Evolutionary conservation across 1,140 invertebrate species (phyloP), one percentile per base, ranked within the genome.

Genomic region (Drosophila funebris): DNA sequence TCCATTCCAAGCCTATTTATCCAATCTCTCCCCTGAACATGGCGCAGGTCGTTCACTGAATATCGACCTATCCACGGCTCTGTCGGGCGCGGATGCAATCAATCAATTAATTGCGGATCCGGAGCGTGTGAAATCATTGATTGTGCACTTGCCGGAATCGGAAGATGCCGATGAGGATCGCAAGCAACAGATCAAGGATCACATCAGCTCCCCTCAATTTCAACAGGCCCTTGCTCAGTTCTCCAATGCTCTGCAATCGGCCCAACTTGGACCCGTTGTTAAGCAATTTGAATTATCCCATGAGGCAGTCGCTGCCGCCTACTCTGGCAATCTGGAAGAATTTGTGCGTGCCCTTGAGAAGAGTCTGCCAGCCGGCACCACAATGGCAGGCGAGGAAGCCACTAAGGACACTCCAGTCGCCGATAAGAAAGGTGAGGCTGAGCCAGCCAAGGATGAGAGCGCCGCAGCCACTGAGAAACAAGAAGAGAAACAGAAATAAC

Each of bases 181-280:
- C 50, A 94, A 94, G 91, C 95, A 96, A 79, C 95, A 97, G 91
- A 94, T 98, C 72, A 93, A 95, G 78, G 94, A 95, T 58, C 98
- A 97, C 62, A 93, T 98, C 78, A 93, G 95, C 67, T 97, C 96
- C 31, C 97, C 97, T 50, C 97, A 98, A 92, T 98, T 98, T 93
- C 95, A 96, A 92, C 97, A 97, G 96, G 97, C 98, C 36, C 94
- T 99, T 76, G 96, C 96, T 84, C 96, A 97, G 92, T 99, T 99
- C 93, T 98, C 97, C 79, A 96, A 96, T 89, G 98, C 98, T 62
- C 93, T 99, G 73, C 96, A 98, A 91, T 98, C 98, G 31, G 98
- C 98, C 3, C 98, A 99, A 92, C 93, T 99, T 58, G 98, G 97
- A 39, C 98, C 98, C 4, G 95, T 99, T 41, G 96, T 99, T 69